A percentile compares a stretch with the other conserved stretches of the same genome.
Evolutionary conservation across 2,888 invertebrate species (phyloP).

Genomic region (Panorpa germanica): DNA sequence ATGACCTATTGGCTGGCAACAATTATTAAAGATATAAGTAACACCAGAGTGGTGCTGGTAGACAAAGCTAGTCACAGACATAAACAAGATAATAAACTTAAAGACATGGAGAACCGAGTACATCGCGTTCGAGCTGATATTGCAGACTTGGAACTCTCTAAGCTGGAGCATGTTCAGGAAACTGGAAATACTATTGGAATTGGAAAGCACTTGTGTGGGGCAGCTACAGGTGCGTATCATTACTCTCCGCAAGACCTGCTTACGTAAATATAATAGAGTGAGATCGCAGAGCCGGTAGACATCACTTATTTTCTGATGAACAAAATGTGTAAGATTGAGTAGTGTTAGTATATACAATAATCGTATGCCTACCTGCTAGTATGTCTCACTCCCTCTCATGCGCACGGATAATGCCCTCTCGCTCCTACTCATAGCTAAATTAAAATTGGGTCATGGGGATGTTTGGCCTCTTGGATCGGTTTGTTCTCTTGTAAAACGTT

Average conservation of each 20-base stretch:
- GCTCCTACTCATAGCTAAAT: too few relatives aligned
- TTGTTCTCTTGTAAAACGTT: too few relatives aligned
- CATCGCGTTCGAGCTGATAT: slow-evolving; percentile 64
- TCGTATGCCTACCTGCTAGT: too few relatives aligned
- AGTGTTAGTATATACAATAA: too few relatives aligned
- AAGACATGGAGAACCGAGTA: slow-evolving; percentile 25
- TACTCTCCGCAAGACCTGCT: too few relatives aligned
- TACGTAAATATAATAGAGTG: background rate
- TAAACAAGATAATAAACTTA: slow-evolving; percentile 52
- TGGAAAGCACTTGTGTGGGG: slow-evolving; percentile 81
- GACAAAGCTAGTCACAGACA: slow-evolving; percentile 69
- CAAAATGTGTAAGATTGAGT: too few relatives aligned
- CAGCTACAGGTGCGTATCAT: slow-evolving; percentile 57
- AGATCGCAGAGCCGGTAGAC: too few relatives aligned
- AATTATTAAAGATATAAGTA: slow-evolving; percentile 28
- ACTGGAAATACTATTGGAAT: slow-evolving; percentile 37
- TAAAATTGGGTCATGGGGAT: too few relatives aligned
- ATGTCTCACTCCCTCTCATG: too few relatives aligned
- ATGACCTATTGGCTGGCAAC: slow-evolving; percentile 58
- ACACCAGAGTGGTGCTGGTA: slow-evolving; percentile 44
- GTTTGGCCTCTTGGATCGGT: too few relatives aligned
- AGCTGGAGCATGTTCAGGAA: slow-evolving; percentile 27
- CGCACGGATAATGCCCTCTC: too few relatives aligned
- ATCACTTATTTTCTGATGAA: too few relatives aligned
- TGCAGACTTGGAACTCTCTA: slow-evolving; percentile 47